A percentile compares a stretch with the other conserved stretches of the same genome.
Conservation (phyloP, 2,888 invertebrate species). For the Branchipolynoe longqiensis region DNA sequence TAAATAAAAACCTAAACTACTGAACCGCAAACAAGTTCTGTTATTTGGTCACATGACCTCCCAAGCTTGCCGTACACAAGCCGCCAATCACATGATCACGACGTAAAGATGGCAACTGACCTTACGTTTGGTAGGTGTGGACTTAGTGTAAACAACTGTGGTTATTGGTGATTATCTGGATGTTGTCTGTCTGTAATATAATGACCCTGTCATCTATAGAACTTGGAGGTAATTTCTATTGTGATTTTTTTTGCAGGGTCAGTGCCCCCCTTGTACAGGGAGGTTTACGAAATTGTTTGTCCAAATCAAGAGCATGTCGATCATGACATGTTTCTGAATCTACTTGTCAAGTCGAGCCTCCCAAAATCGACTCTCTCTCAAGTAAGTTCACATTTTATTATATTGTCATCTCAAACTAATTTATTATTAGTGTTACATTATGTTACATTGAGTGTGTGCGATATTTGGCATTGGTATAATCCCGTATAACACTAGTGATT, state of each 20-base stretch:
- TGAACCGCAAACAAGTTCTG: not conserved
- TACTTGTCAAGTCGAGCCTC: constrained; percentile 80
- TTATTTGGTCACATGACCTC: constrained; percentile 41
- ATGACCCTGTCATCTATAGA: not conserved
- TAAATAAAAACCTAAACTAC: not conserved
- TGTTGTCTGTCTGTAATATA: not conserved
- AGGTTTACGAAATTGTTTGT: constrained; percentile 81
- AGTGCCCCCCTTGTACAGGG: constrained; percentile 81
- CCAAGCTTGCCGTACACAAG: constrained; percentile 32
- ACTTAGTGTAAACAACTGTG: constrained; percentile 14
- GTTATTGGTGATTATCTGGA: not conserved
- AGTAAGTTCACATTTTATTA: constrained; percentile 69
- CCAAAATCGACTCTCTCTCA: constrained; percentile 79
- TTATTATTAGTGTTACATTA: no score
- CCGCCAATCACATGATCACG: constrained; percentile 60
- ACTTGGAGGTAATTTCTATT: constrained; percentile 6
- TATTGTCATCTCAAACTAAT: no score
- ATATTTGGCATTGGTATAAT: no score
- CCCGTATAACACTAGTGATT: no score
- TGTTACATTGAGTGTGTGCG: no score
- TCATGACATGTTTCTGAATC: constrained; percentile 80
- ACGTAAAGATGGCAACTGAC: constrained; percentile 64
- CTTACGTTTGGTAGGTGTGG: constrained; percentile 64
- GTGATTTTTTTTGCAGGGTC: constrained; percentile 80
- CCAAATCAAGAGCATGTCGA: constrained; percentile 82